These are phyloP conservation scores for Hylaeus volcanicus DNA, from an alignment of 1,140 invertebrate genomes.

Conservation along the genomic window DNA sequence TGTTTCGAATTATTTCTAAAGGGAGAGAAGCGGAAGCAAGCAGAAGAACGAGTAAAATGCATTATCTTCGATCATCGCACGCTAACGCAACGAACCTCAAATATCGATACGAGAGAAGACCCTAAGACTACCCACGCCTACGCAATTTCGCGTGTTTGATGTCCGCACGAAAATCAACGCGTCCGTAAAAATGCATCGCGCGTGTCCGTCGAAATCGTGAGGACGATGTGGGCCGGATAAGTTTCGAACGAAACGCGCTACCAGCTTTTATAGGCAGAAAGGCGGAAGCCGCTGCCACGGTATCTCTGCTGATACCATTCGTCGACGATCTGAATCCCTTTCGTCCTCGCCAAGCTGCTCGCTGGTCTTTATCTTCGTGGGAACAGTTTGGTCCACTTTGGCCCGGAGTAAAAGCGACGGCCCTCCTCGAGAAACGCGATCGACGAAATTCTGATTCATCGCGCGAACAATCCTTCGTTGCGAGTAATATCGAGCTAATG, in stretches of 20 bases:
- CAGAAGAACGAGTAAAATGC: neutral
- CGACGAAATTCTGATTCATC: neutral
- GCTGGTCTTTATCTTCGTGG: slow-evolving; percentile 32
- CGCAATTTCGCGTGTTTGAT: neutral
- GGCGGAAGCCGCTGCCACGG: slow-evolving; percentile 21
- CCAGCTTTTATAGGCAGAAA: slow-evolving; percentile 12
- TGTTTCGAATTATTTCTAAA: slow-evolving; percentile 44
- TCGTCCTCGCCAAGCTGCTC: neutral
- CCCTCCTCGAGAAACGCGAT: neutral
- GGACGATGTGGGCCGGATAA: slow-evolving; percentile 56
- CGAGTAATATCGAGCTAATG: slow-evolving; percentile 16
- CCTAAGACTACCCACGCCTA: too few species aligned
- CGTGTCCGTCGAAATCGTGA: slow-evolving; percentile 56
- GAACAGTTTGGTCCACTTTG: slow-evolving; percentile 18
- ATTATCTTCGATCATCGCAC: too few species aligned
- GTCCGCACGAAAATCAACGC: neutral
- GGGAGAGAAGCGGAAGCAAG: too few species aligned
- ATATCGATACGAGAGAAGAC: too few species aligned
- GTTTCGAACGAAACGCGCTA: slow-evolving; percentile 29
- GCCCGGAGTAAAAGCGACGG: neutral
- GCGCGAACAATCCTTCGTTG: slow-evolving; percentile 1
- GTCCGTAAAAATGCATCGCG: slow-evolving; percentile 43
- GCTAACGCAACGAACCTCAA: too few species aligned
- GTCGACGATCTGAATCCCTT: slow-evolving; percentile 35
- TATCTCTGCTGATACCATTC: slow-evolving; percentile 25